Base-by-base conservation (phyloP, 2,113 vertebrate species). In the Coreoperca whiteheadi region DNA sequence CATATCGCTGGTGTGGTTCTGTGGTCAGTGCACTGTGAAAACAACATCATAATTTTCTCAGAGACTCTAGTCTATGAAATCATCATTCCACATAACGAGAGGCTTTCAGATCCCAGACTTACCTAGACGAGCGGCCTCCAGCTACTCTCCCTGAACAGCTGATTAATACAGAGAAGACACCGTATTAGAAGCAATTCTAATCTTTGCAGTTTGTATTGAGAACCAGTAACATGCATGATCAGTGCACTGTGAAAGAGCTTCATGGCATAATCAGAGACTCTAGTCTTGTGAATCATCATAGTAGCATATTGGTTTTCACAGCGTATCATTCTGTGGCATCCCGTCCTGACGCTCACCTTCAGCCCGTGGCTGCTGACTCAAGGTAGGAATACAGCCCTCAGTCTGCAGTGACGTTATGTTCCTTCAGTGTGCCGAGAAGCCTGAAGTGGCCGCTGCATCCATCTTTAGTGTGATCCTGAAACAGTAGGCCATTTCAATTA, bases 201-300 rank as follows among this genome's bases (percentile, higher is more conserved):
- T 30, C 0, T 10, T 4, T 1, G 8, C 20, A 1, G 6, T 20
- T 8, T 34, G 28, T 21, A 30, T 0, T 16, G 4, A 50, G 0
- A 15, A 21, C 11, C 0, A 11, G 28, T 68, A 2, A 8, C 0
- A 50, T 60, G 64, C 54, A 41, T 74, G 54, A 14, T 91, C 90
- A 91, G 90, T 91, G 89, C 87, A 91, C 92, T 93, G 90, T 93
- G 90, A 92, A 91, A 85, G 59, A 87, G 60, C 92, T 72, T 93
- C 92, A 92, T 80, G 48, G 39, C n/a, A 6, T 39, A 37, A 34
- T 93, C 92, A 92, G 92, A 91, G 92, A 93, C 92, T 92, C 92
- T 93, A 93, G 92, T 92, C 92, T 89, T 25, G 50, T 81, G 81
- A 72, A 81, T 93, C 92, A 93, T 93, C 91, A 92, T 51, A 39